Conservation (phyloP, 2,113 vertebrate species). For the Heliornis fulica region DNA sequence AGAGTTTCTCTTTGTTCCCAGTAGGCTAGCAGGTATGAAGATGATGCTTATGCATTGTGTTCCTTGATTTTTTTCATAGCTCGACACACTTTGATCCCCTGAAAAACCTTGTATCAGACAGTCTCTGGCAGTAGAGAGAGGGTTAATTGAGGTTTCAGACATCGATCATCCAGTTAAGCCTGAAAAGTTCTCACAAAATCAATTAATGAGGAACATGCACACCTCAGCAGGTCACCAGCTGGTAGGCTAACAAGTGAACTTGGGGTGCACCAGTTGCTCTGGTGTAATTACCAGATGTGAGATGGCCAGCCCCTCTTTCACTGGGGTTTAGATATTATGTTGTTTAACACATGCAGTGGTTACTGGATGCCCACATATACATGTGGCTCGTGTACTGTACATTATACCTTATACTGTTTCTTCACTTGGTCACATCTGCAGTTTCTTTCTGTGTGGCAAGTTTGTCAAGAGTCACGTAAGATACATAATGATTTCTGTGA, state of each 20-base stretch:
- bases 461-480: background rate
- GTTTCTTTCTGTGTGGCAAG: background rate
- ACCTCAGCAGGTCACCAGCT: background rate
- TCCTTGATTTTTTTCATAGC: background rate
- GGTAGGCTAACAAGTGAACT: background rate
- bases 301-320: background rate
- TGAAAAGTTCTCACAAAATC: background rate
- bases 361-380: background rate
- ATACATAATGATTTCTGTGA: background rate
- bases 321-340: background rate
- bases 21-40: slow-evolving; percentile 77
- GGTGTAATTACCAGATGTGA: background rate
- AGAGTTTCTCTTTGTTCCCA: slow-evolving; percentile 84
- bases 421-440: background rate
- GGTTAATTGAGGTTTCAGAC: background rate
- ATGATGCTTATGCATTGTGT: background rate
- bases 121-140: background rate
- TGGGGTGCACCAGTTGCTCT: background rate
- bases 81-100: background rate
- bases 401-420: background rate
- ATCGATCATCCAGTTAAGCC: background rate
- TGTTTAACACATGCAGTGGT: background rate
- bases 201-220: background rate
- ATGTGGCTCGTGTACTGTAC: background rate
- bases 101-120: background rate